Base-by-base conservation (phyloP, 2,797 vertebrate species). In the Manis crassicaudata region DNA sequence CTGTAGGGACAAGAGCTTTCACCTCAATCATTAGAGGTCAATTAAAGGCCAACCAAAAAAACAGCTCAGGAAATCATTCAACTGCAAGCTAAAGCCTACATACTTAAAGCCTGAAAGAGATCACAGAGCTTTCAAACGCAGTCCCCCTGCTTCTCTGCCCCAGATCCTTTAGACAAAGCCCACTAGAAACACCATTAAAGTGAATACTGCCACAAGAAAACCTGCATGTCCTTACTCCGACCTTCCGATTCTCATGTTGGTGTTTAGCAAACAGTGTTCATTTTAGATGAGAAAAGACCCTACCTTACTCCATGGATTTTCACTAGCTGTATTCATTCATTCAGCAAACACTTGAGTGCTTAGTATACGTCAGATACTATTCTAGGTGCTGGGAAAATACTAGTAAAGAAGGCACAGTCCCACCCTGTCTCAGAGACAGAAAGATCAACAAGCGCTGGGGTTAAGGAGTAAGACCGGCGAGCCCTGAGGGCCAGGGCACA, bases 21-120 rank as follows among this genome's bases (percentile, higher is more conserved):
- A 17, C 70, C 43, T 60, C 63, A 60, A 56, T 37, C 43, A 88
- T 2, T 4, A 96, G 46, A 76, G n/a, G 63, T 16, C 83, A 92
- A 63, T 46, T 29, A 67, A 84, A 93, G 58, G n/a, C 29, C 82
- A 82, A 17, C 10, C n/a, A 62, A 89, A 90, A 92, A 70, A 80
- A 29, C 23, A 46, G 9, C 2, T 46, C 46, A 46, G 65, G 3
- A 65, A 60, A 46, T 29, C 32, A 32, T 29, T 65, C 43, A 3
- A 13, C n/a, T 4, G 3, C 46, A 25, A 94, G 56, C 65, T 75
- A 10, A 91, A 25, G 12, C 1, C 35, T 32, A 9, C 0, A 0
- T 20, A 29, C 16, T 14, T 72, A 20, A 56, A 43, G 54, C 21
- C 43, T 46, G 10, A 52, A 46, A 62, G 73, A 56, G 56, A 5